Percentiles rank a stretch among this genome's conserved stretches.
phyloP scores from a whole-genome alignment of 2,797 vertebrate genomes.

The Ataeniobius toweri region DNA sequence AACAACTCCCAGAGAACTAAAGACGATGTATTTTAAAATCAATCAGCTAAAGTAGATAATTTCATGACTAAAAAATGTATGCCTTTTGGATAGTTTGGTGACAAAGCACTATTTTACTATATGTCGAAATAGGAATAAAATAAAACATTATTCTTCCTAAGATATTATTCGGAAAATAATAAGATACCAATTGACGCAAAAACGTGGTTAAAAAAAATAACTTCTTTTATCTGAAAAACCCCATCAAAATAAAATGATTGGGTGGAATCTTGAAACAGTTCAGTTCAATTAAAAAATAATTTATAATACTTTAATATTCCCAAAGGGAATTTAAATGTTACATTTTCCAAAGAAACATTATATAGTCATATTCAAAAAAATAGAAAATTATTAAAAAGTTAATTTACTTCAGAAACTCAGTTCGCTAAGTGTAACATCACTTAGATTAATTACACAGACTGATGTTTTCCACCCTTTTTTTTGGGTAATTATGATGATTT shows the following conservation, averaged over 20 bases:
- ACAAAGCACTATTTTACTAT: not conserved
- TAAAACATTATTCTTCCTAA: not conserved
- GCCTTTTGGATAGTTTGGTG: not conserved
- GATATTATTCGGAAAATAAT: not conserved
- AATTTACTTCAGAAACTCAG: not conserved
- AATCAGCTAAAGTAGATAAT: not conserved
- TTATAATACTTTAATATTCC: not conserved
- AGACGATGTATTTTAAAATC: not conserved
- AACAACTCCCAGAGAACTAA: not conserved
- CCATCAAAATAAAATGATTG: not conserved
- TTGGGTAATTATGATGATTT: not conserved
- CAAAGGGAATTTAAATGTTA: not conserved
- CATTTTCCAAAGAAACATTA: not conserved
- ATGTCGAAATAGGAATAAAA: not conserved
- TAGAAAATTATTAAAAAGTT: not conserved
- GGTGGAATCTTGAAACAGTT: not conserved
- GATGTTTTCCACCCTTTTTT: not conserved
- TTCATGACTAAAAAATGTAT: not conserved
- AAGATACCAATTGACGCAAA: not conserved
- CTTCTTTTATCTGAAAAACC: not conserved
- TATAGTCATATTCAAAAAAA: not conserved
- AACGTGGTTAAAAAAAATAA: not conserved
- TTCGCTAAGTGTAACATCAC: not conserved
- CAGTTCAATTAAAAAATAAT: not conserved
- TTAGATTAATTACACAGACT: not conserved